phyloP scores from a whole-genome alignment of 2,797 vertebrate genomes.

The Manis javanica region DNA sequence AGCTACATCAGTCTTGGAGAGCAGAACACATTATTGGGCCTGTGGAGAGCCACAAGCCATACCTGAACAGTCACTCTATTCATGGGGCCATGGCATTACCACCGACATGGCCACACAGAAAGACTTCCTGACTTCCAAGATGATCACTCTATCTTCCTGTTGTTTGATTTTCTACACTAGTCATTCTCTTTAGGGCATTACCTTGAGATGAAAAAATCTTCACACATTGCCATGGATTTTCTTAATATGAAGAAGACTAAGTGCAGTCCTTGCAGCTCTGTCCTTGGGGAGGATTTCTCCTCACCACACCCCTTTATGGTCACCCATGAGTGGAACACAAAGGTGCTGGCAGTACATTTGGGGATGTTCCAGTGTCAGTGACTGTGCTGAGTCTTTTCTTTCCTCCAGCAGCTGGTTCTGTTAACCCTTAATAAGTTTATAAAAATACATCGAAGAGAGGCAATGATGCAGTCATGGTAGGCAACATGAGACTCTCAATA shows the following conservation, averaged over 20 bases:
- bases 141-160: neutral
- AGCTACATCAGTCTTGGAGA: neutral
- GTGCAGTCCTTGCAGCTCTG: neutral
- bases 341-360: neutral
- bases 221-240: neutral
- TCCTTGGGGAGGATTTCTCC: neutral
- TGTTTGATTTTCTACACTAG: neutral
- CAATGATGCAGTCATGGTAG: neutral
- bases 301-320: neutral
- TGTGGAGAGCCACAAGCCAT: neutral
- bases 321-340: neutral
- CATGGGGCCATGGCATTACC: neutral
- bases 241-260: neutral
- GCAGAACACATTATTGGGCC: neutral
- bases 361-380: neutral
- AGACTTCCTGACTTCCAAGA: neutral
- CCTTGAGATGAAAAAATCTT: neutral
- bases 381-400: neutral
- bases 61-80: neutral
- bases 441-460: neutral
- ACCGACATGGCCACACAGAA: neutral
- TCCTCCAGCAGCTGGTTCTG: neutral
- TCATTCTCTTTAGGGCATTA: neutral
- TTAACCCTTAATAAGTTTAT: neutral
- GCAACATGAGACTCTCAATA: neutral